Conservation (phyloP, 2,797 vertebrate species). For the Pagetopsis macropterus region DNA sequence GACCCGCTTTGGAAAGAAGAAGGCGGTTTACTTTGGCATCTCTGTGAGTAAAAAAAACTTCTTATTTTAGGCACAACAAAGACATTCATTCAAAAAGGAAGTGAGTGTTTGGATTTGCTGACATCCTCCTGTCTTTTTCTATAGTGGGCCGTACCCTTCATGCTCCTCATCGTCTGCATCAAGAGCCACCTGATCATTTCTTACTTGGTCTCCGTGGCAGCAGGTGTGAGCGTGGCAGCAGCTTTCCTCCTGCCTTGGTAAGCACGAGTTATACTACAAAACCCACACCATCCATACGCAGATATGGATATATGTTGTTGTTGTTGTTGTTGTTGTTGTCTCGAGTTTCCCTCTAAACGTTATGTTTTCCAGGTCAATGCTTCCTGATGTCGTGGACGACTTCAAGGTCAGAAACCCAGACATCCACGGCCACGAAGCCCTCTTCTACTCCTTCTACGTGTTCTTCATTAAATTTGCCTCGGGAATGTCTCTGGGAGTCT, state of each 20-base stretch:
- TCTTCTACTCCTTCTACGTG: conserved; percentile 98
- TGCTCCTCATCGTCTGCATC: conserved; percentile 86
- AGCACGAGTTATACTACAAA: conserved; percentile 53
- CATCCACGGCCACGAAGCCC: conserved; percentile 88
- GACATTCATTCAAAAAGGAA: background rate
- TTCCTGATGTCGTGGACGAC: conserved; percentile 94
- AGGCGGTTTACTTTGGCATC: conserved; percentile 88
- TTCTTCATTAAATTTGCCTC: conserved; percentile 98
- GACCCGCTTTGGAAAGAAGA: conserved; percentile 94
- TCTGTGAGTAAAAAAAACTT: conserved; percentile 80
- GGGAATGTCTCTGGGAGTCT: conserved; percentile 92
- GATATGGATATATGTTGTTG: background rate
- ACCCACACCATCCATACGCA: background rate
- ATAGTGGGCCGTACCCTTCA: conserved; percentile 93
- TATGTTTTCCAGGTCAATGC: conserved; percentile 90
- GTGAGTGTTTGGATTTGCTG: background rate
- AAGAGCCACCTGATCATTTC: conserved; percentile 86
- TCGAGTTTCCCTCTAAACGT: background rate
- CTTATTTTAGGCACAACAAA: background rate
- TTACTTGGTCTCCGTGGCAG: conserved; percentile 89
- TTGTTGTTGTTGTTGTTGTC: background rate
- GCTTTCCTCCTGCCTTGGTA: conserved; percentile 96
- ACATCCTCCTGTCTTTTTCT: conserved; percentile 7
- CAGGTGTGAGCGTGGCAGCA: conserved; percentile 91
- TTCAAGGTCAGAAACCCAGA: conserved; percentile 91